These are phyloP conservation scores for Campylorhamphus procurvoides DNA, from an alignment of 2,113 vertebrate genomes.

Conservation along the genomic window DNA sequence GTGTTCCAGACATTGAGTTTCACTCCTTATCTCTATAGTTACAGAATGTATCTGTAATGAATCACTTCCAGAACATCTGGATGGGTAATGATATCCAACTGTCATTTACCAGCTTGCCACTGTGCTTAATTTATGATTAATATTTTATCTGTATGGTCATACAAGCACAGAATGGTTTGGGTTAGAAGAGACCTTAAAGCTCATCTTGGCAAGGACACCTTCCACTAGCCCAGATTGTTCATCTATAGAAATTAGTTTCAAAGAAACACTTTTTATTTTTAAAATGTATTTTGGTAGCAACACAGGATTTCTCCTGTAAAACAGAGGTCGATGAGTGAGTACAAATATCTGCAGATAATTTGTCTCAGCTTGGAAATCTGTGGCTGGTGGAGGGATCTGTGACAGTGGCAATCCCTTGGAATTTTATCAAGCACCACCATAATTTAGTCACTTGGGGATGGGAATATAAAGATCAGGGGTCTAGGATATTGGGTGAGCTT, in stretches of 20 bases:
- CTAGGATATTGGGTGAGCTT: background rate
- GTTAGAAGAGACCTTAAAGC: background rate
- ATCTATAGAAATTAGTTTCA: background rate
- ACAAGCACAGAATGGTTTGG: background rate
- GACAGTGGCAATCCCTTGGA: background rate
- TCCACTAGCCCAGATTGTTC: background rate
- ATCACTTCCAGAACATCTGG: constrained; percentile 49
- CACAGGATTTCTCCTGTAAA: background rate
- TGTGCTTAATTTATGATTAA: background rate
- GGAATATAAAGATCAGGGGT: background rate
- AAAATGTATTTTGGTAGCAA: background rate
- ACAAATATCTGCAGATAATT: background rate
- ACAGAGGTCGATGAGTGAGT: background rate
- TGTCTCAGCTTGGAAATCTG: background rate
- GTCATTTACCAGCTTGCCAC: background rate
- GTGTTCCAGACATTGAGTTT: background rate
- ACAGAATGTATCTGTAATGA: background rate
- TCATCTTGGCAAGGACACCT: background rate
- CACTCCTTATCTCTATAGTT: background rate
- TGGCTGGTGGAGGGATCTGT: background rate
- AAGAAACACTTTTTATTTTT: background rate
- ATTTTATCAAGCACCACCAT: background rate
- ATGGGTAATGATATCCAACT: background rate
- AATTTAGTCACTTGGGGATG: background rate
- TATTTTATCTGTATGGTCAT: background rate